Conservation (phyloP, 2,888 invertebrate species). For the Odontocolon sp. region DNA sequence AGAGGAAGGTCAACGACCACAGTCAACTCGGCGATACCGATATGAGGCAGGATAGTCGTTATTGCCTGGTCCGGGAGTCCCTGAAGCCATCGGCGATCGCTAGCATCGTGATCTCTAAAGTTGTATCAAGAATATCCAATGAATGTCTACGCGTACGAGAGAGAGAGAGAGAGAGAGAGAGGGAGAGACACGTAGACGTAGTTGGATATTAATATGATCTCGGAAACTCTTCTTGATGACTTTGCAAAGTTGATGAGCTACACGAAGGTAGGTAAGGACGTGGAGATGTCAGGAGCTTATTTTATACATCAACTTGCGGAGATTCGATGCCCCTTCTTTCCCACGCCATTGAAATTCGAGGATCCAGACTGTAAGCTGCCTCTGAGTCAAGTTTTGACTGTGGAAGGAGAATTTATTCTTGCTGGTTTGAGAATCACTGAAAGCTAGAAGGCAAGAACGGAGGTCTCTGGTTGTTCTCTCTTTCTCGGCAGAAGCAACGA, state of each 20-base stretch:
- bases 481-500: slow-evolving; percentile 60
- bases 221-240: not conserved
- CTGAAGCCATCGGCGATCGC: slow-evolving; percentile 8
- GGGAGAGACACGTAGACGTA: too few relatives aligned
- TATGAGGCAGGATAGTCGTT: slow-evolving; percentile 55
- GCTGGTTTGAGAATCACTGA: slow-evolving; percentile 57
- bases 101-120: not conserved
- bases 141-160: too few relatives aligned
- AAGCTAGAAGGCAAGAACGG: slow-evolving; percentile 59
- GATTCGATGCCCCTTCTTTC: too few relatives aligned
- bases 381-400: not conserved
- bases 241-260: not conserved
- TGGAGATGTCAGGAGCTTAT: too few relatives aligned
- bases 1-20: slow-evolving; percentile 59
- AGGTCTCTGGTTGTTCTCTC: too few relatives aligned
- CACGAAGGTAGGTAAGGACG: too few relatives aligned
- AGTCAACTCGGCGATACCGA: slow-evolving; percentile 51
- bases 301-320: too few relatives aligned
- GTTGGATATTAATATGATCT: not conserved
- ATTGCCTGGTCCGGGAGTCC: slow-evolving; percentile 30
- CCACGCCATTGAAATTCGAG: not conserved
- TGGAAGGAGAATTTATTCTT: not conserved
- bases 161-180: too few relatives aligned
- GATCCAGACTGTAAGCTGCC: not conserved
- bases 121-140: not conserved